phyloP scores from a whole-genome alignment of 2,113 vertebrate genomes.

The Elanus axillaris region DNA sequence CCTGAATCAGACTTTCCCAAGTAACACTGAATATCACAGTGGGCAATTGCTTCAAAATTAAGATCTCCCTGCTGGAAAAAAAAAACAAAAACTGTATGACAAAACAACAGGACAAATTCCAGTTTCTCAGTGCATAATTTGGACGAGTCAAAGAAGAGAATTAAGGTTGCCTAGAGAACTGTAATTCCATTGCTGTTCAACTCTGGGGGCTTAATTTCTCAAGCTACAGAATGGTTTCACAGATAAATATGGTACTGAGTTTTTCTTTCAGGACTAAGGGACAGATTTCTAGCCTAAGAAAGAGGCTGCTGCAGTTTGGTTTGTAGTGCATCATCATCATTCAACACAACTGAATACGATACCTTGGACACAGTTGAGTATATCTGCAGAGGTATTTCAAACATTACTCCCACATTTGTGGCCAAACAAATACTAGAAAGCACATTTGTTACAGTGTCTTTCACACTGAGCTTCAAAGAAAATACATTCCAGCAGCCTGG shows the following conservation, averaged over 20 bases:
- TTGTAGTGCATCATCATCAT: background rate
- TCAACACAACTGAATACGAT: background rate
- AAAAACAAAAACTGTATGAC: constrained; percentile 15
- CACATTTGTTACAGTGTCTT: constrained; percentile 75
- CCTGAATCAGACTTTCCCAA: constrained; percentile 85
- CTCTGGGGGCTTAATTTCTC: background rate
- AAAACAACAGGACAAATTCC: background rate
- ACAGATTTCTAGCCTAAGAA: background rate
- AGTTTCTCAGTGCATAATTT: background rate
- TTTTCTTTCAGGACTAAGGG: background rate
- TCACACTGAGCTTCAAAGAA: constrained; percentile 82
- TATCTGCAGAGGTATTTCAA: constrained; percentile 86
- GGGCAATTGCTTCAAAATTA: constrained; percentile 79
- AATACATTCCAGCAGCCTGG: constrained; percentile 90
- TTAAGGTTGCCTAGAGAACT: background rate
- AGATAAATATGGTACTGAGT: background rate
- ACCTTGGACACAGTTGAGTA: constrained; percentile 75
- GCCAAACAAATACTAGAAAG: constrained; percentile 80
- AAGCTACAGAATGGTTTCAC: background rate
- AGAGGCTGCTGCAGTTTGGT: background rate
- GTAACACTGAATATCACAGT: constrained; percentile 87
- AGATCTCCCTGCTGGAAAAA: constrained; percentile 75
- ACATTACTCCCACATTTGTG: constrained; percentile 81
- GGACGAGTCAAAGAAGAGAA: background rate
- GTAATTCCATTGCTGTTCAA: background rate